phyloP scores from a whole-genome alignment of 2,888 invertebrate genomes.

The Oithona nana region DNA sequence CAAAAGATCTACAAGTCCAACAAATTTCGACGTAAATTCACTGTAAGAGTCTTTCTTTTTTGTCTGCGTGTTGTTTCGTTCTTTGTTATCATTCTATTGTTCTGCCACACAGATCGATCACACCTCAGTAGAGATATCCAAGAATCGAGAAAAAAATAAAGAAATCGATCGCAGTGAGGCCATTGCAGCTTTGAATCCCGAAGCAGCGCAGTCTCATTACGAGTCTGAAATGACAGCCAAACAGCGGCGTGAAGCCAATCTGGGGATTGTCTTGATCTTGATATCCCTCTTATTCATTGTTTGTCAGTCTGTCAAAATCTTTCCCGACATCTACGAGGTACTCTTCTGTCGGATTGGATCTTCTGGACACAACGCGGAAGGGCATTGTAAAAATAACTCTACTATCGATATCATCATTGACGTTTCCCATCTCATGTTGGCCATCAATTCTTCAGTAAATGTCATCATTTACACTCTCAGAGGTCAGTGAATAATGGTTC shows the following conservation, averaged over 20 bases:
- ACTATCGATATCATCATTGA: background rate
- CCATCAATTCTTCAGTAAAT: constrained; percentile 11
- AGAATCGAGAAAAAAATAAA: too few relatives aligned
- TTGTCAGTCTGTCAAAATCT: constrained; percentile 7
- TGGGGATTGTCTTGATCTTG: background rate
- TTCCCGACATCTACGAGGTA: constrained; percentile 9
- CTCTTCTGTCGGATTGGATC: background rate
- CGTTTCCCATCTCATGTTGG: constrained; percentile 1
- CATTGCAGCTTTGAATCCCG: too few relatives aligned
- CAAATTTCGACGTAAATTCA: background rate
- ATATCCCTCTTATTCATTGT: constrained; percentile 4
- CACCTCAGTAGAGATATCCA: too few relatives aligned
- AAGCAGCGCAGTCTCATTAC: background rate
- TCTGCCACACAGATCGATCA: too few relatives aligned
- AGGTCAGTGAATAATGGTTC: background rate
- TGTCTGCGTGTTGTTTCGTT: too few relatives aligned
- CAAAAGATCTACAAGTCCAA: constrained; percentile 3
- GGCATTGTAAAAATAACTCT: background rate
- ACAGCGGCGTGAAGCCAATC: background rate
- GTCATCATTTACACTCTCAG: constrained; percentile 10
- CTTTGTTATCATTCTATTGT: too few relatives aligned
- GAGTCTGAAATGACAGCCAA: background rate
- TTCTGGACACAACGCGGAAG: background rate
- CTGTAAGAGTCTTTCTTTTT: background rate
- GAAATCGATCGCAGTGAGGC: too few relatives aligned